A percentile compares a stretch with the other conserved stretches of the same genome.
Conservation (phyloP, 2,113 vertebrate species). For the Candoia aspera region DNA sequence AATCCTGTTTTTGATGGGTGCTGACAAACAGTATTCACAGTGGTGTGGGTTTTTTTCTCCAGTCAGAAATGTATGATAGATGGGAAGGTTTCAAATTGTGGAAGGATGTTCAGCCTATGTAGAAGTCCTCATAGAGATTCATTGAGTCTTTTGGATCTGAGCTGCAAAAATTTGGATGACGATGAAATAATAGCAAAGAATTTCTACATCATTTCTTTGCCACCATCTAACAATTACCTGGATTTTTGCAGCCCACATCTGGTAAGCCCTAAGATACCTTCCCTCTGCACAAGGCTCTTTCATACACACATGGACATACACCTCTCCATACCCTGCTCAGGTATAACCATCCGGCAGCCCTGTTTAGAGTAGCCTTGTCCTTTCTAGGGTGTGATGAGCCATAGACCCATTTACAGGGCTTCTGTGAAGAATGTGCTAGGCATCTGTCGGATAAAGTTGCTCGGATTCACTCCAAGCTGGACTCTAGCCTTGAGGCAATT, state of each 20-base stretch:
- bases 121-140: neutral
- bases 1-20: neutral
- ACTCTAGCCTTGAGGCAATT: neutral
- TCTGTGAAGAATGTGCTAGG: neutral
- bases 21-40: neutral
- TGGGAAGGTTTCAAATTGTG: neutral
- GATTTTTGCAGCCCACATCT: neutral
- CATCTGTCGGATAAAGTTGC: neutral
- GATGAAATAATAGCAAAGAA: neutral
- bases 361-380: neutral
- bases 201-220: neutral
- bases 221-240: neutral
- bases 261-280: neutral
- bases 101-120: neutral
- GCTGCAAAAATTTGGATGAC: neutral
- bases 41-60: neutral
- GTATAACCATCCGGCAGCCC: neutral
- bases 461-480: neutral
- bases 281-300: no score
- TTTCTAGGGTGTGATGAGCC: neutral
- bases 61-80: neutral
- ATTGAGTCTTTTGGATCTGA: neutral
- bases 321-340: no score
- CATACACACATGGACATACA: no score
- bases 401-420: neutral